These are phyloP conservation scores for Cladopsammia gracilis DNA, from an alignment of 64 coral and sea anemone genomes.

Conservation along the genomic window DNA sequence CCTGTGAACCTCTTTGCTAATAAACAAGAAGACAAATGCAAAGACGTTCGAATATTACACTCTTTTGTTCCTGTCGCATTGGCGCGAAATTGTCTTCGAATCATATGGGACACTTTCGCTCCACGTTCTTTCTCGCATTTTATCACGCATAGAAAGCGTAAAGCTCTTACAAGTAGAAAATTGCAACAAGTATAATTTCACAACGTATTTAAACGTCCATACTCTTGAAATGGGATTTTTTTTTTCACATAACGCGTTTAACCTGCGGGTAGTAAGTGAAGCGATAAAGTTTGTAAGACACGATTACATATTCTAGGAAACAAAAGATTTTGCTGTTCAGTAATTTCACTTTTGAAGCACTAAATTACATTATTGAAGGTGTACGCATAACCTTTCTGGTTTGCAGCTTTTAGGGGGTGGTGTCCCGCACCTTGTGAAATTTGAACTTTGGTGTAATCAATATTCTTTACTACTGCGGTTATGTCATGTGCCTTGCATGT, in stretches of 20 bases:
- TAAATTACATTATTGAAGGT: background rate
- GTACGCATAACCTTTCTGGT: background rate
- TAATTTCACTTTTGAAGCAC: background rate
- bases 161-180: background rate
- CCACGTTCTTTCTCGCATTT: background rate
- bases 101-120: constrained; percentile 8
- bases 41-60: background rate
- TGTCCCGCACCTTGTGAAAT: constrained; percentile 40
- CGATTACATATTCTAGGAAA: background rate
- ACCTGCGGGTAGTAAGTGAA: background rate
- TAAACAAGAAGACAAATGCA: background rate
- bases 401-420: constrained; percentile 10
- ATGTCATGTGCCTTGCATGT: background rate
- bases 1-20: background rate
- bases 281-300: background rate
- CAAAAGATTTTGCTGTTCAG: background rate
- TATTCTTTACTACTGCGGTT: background rate
- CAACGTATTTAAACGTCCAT: background rate
- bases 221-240: background rate
- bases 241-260: background rate
- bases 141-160: background rate
- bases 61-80: background rate
- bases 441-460: constrained; percentile 46
- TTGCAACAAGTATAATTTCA: background rate
- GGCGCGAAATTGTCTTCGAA: constrained; percentile 33